Evolutionary conservation across 2,888 invertebrate species (phyloP).

Genomic region (Ectropis crepuscularia): DNA sequence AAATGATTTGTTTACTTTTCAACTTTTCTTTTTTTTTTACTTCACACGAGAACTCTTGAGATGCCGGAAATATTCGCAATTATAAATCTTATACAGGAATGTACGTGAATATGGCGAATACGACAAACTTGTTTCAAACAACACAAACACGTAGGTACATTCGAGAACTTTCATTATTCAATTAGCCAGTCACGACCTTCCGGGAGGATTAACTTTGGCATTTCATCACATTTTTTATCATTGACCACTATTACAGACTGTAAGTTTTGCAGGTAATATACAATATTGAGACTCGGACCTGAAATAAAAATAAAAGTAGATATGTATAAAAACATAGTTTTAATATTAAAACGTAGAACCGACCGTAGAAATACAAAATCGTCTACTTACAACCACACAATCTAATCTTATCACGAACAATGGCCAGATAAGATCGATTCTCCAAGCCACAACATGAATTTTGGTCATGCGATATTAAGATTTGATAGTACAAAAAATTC

Average conservation of each 20-base stretch:
- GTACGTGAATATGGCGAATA: constrained; percentile 4
- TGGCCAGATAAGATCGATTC: constrained; percentile 21
- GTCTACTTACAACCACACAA: constrained; percentile 12
- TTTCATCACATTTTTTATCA: constrained; percentile 19
- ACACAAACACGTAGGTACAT: constrained; percentile 4
- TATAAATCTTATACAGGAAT: constrained; percentile 5
- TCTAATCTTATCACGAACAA: constrained; percentile 28
- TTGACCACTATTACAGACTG: constrained; percentile 1
- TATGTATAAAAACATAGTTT: not conserved
- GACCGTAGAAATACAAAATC: constrained; percentile 2
- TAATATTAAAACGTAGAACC: not conserved
- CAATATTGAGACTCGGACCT: not conserved
- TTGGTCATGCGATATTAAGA: constrained; percentile 38
- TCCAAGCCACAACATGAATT: constrained; percentile 26
- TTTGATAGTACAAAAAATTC: constrained; percentile 29
- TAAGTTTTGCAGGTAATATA: not conserved
- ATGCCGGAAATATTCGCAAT: constrained; percentile 10
- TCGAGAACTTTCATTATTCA: constrained; percentile 22
- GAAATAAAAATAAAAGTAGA: not conserved
- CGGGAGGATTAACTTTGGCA: constrained; percentile 25
- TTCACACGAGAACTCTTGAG: constrained; percentile 5
- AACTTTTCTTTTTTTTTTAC: not conserved
- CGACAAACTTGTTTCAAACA: constrained; percentile 22
- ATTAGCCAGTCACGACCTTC: constrained; percentile 26
- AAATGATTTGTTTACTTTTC: not conserved